Evolutionary conservation across 1,140 invertebrate species (phyloP).

Genomic region (Ips typographus): DNA sequence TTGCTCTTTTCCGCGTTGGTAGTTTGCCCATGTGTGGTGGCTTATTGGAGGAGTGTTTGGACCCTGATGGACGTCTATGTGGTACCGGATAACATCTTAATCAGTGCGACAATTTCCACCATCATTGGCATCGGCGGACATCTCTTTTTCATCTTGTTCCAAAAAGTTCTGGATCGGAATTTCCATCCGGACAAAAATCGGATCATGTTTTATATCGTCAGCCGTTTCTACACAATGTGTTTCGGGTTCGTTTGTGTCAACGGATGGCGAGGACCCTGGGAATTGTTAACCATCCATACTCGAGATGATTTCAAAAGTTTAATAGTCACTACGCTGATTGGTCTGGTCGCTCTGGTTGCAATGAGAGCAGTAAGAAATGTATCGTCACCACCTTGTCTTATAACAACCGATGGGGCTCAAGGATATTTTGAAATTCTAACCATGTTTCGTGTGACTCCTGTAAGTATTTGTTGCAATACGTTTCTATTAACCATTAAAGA

Average conservation of each 20-base stretch:
- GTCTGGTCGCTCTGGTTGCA: constrained; percentile 64
- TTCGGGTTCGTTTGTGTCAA: constrained; percentile 80
- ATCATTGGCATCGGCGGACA: constrained; percentile 68
- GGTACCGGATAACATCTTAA: constrained; percentile 58
- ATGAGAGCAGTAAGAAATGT: constrained; percentile 74
- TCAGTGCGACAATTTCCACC: constrained; percentile 67
- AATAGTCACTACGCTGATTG: constrained; percentile 61
- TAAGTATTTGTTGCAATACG: constrained; percentile 54
- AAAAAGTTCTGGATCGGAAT: constrained; percentile 61
- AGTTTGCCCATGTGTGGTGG: constrained; percentile 76
- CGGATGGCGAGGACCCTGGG: constrained; percentile 81
- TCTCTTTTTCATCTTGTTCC: constrained; percentile 66
- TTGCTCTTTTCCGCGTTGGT: constrained; percentile 68
- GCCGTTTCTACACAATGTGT: constrained; percentile 71
- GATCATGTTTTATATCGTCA: constrained; percentile 68
- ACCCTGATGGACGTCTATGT: constrained; percentile 73
- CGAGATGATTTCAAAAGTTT: constrained; percentile 61
- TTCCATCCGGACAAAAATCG: constrained; percentile 68
- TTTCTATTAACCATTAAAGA: not conserved
- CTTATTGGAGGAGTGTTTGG: constrained; percentile 86
- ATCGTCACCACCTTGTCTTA: constrained; percentile 76
- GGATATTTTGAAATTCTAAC: constrained; percentile 82
- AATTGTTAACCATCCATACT: constrained; percentile 69
- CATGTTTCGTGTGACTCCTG: constrained; percentile 69
- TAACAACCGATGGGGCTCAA: constrained; percentile 69